A percentile compares a stretch with the other conserved stretches of the same genome.
Conservation (phyloP, 2,888 invertebrate genomes). For the Cepaea hortensis region DNA sequence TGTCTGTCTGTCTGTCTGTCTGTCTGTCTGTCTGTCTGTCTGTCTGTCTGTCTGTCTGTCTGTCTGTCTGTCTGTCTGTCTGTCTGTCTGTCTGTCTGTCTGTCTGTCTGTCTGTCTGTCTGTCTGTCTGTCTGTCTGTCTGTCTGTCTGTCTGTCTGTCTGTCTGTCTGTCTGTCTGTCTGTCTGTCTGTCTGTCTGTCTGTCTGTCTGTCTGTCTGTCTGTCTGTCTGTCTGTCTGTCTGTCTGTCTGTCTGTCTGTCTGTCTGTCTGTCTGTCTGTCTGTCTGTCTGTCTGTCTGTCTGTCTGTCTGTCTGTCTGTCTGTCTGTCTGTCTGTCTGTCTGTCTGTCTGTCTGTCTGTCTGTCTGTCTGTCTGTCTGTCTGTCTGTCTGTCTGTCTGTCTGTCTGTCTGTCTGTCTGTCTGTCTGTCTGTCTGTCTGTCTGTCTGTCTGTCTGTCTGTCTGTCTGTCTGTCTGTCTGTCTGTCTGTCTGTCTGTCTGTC, state of each 20-base stretch:
- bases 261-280: too few relatives aligned
- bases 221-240: neutral
- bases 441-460: neutral
- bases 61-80: too few relatives aligned
- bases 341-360: constrained; percentile 1
- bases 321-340: neutral
- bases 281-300: too few relatives aligned
- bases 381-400: neutral
- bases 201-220: neutral
- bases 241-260: neutral
- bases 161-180: neutral
- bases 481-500: neutral
- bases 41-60: neutral
- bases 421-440: too few relatives aligned
- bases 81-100: too few relatives aligned
- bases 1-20: neutral
- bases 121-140: too few relatives aligned
- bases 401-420: neutral
- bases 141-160: neutral
- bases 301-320: neutral
- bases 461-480: neutral
- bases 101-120: too few relatives aligned
- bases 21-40: neutral
- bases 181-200: constrained; percentile 1
- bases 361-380: neutral